phyloP scores from a whole-genome alignment of 2,113 vertebrate species.

The Tragelaphus buxtoni region DNA sequence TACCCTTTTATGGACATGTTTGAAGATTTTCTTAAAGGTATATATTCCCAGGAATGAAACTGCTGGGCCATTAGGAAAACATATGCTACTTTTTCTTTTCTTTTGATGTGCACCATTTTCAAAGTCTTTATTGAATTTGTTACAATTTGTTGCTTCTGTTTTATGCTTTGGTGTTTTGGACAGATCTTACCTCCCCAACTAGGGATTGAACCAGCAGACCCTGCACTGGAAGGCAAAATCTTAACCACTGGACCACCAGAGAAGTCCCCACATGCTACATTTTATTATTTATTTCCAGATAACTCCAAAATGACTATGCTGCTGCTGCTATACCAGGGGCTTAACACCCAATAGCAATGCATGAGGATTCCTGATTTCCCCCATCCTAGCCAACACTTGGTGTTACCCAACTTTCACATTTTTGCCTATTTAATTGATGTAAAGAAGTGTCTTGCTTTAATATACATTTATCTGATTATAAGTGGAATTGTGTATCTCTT shows the following conservation, averaged over 20 bases:
- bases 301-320: background rate
- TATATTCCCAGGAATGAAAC: background rate
- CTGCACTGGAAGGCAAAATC: background rate
- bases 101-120: background rate
- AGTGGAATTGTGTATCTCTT: background rate
- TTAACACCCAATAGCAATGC: background rate
- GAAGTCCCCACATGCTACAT: background rate
- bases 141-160: background rate
- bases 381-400: background rate
- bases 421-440: background rate
- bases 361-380: background rate
- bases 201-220: background rate
- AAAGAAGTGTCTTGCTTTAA: slow-evolving; percentile 9
- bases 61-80: background rate
- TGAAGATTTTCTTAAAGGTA: background rate
- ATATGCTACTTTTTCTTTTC: background rate
- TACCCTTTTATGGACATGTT: background rate
- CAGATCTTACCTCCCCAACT: background rate
- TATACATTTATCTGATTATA: background rate
- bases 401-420: background rate
- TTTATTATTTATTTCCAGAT: background rate
- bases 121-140: background rate
- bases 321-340: too few species aligned
- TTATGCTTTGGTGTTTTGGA: background rate
- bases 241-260: background rate